Conservation (phyloP, 2,797 vertebrate genomes). For the Poecilia gillii region DNA sequence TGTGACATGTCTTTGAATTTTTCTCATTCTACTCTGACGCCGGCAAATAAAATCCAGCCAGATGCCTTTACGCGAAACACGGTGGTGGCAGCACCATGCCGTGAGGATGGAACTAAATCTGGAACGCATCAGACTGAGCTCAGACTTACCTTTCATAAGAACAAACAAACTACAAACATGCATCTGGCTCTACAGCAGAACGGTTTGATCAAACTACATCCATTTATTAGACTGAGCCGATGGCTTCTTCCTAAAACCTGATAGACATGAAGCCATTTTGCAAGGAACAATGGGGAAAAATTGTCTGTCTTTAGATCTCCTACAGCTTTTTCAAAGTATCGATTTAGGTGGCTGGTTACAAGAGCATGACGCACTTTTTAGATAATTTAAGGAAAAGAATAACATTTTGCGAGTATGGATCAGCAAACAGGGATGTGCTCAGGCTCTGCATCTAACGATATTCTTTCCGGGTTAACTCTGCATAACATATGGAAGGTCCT, state of each 20-base stretch:
- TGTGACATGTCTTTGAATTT: not conserved
- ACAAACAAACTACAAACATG: not conserved
- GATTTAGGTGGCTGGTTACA: not conserved
- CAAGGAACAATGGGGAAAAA: not conserved
- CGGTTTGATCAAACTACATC: not conserved
- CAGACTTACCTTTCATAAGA: not conserved
- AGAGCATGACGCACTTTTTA: not conserved
- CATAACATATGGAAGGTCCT: conserved; percentile 58
- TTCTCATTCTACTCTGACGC: not conserved
- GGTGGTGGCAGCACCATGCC: not conserved
- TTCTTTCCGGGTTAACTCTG: conserved; percentile 48
- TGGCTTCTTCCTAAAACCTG: not conserved
- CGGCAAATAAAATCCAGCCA: not conserved
- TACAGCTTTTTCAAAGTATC: not conserved
- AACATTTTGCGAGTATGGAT: not conserved
- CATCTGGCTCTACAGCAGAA: not conserved
- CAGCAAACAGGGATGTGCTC: conserved; percentile 63
- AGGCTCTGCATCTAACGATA: conserved; percentile 15
- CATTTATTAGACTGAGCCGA: not conserved
- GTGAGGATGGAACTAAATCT: not conserved
- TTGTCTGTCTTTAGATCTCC: not conserved
- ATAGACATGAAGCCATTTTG: not conserved
- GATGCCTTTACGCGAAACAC: not conserved
- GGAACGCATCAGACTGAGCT: not conserved
- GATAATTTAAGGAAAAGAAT: not conserved